Evolutionary conservation across 2,797 vertebrate genomes (phyloP).

Genomic region (Threskiornis aethiopicus): DNA sequence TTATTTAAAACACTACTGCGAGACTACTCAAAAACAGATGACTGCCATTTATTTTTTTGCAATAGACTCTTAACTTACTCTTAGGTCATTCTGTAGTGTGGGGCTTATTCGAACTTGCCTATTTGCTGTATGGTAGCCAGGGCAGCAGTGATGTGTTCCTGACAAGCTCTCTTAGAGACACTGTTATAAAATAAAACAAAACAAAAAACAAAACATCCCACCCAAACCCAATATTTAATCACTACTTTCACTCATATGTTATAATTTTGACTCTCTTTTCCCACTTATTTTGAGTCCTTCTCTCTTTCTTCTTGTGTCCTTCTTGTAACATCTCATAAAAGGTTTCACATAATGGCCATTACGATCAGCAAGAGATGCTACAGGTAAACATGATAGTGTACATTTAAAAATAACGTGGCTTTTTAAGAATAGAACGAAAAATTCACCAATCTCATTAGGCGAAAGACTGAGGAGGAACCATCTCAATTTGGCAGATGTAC

Average conservation of each 20-base stretch:
- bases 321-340: background rate
- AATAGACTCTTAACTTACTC: background rate
- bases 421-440: background rate
- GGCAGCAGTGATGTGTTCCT: background rate
- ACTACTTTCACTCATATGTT: background rate
- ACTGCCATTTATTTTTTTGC: background rate
- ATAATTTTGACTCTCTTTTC: background rate
- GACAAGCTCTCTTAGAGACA: background rate
- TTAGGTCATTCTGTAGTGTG: background rate
- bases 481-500: background rate
- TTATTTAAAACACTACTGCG: background rate
- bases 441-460: background rate
- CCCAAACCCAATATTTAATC: background rate
- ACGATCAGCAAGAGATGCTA: background rate
- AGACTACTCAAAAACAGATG: background rate
- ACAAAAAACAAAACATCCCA: background rate
- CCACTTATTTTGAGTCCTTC: background rate
- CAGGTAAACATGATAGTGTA: background rate
- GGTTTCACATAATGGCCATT: background rate
- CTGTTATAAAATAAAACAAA: background rate
- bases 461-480: background rate
- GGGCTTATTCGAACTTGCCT: background rate
- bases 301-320: background rate
- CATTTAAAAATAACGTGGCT: background rate
- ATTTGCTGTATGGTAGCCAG: background rate